Evolutionary conservation across 2,113 vertebrate genomes (phyloP), one percentile per base, ranked within the genome.

Genomic region (Centropristis striata): DNA sequence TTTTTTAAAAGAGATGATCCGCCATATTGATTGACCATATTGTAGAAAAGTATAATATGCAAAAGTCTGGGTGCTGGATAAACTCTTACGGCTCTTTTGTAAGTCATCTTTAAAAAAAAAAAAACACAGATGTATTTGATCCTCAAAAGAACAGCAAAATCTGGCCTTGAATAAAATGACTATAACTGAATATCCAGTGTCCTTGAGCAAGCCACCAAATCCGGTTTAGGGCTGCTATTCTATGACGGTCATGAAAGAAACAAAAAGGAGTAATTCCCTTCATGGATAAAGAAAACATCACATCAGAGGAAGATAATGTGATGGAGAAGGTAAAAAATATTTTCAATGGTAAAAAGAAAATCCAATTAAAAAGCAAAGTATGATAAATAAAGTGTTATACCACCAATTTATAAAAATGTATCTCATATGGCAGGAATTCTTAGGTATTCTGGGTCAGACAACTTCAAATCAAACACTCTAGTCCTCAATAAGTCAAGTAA

Each of bases 101-200:
- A 2, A 21, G 20, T 7, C 14, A 37, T 25, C 2, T 39, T 32
- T 6, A 20, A 47, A 61, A 15, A 36, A 49, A 39, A 39, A 23
- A n/a, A n/a, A n/a, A n/a, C n/a, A n/a, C 13, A n/a, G 36, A 37
- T 42, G 4, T 37, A 25, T 71, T 50, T 32, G n/a, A 49, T 28
- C 18, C 12, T 11, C 2, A n/a, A 71, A 65, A 71, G 16, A 66
- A 44, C 69, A 46, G 37, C 58, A 36, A 51, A 16, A 4, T 23
- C 47, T 23, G 78, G 41, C 71, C 71, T 75, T 74, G 70, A 8
- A 80, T 47, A 7, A 54, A 81, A 49, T 42, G 2, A 57, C 32
- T 25, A 1, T 0, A 37, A 16, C 32, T 51, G 42, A 66, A 65
- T 44, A 67, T 65, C 25, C 13, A 27, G 50, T n/a, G 66, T 44